phyloP scores from a whole-genome alignment of 2,797 vertebrate genomes.

The Tinamus major region DNA sequence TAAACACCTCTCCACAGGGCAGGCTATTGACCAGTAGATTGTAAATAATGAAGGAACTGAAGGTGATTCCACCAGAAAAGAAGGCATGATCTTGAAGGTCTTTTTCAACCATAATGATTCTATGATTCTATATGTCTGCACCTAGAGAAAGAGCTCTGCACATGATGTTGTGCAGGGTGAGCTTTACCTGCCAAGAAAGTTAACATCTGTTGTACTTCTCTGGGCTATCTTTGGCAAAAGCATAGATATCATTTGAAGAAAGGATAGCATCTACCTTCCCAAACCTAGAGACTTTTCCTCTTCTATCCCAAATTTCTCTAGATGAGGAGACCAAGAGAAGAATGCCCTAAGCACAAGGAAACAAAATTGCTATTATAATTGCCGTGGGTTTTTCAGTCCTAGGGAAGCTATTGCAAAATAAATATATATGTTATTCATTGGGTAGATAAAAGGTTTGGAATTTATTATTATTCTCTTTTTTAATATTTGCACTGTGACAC shows the following conservation, averaged over 20 bases:
- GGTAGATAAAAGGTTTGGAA: background rate
- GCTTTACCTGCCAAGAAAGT: background rate
- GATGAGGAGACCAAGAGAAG: background rate
- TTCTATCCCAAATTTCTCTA: background rate
- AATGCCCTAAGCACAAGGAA: background rate
- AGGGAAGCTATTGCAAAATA: background rate
- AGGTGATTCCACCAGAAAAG: background rate
- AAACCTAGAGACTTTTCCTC: background rate
- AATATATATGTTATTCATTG: background rate
- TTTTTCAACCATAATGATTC: too few relatives aligned
- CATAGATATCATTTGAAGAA: background rate
- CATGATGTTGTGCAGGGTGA: rapidly evolving
- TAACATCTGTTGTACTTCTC: background rate
- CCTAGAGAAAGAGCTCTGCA: background rate
- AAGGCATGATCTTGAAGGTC: background rate
- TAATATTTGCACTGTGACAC: background rate
- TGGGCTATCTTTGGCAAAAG: background rate
- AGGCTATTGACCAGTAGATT: background rate
- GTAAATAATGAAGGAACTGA: background rate
- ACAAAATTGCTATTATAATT: background rate
- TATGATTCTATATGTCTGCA: background rate
- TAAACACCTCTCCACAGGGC: background rate
- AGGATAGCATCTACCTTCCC: background rate
- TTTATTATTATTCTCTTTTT: background rate
- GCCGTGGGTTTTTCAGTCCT: background rate